Percentiles rank a stretch among this genome's conserved stretches.
phyloP scores from a whole-genome alignment of 1,140 invertebrate species.

The Ladona fulva region DNA sequence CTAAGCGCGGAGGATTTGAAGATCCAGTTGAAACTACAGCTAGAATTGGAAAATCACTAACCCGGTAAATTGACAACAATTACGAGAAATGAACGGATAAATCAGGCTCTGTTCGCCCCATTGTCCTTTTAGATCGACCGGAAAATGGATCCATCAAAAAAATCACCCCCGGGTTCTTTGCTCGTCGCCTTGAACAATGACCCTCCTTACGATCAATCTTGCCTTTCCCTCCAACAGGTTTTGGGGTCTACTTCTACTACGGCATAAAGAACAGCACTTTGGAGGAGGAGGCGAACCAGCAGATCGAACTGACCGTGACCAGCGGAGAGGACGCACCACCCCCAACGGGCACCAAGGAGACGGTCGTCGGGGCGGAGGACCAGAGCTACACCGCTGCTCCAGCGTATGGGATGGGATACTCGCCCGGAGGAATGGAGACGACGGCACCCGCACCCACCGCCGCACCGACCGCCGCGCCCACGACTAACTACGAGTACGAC shows the following conservation, averaged over 20 bases:
- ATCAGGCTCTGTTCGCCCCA: no score
- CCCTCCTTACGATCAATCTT: no score
- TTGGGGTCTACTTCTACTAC: conserved; percentile 85
- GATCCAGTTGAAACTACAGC: no score
- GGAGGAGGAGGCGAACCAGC: conserved; percentile 44
- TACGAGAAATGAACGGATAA: no score
- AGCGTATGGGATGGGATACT: conserved; percentile 20
- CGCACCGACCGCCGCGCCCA: conserved; percentile 21
- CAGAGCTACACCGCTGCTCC: no score
- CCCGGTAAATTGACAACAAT: no score
- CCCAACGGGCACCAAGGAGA: conserved; percentile 38
- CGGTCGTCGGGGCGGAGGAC: background rate
- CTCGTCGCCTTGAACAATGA: no score
- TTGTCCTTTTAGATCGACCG: no score
- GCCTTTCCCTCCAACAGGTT: conserved; percentile 44
- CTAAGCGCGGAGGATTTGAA: no score
- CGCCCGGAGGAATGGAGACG: conserved; percentile 20
- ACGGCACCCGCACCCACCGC: conserved; percentile 22
- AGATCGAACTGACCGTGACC: conserved; percentile 26
- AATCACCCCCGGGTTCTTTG: no score
- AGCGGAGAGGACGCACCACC: conserved; percentile 23
- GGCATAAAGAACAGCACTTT: conserved; percentile 79
- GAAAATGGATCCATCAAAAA: no score
- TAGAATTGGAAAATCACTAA: no score
- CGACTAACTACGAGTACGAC: conserved; percentile 34